A percentile compares a stretch with the other conserved stretches of the same genome.
Conservation (phyloP, 1,140 invertebrate species). For the Bombyx mandarina region DNA sequence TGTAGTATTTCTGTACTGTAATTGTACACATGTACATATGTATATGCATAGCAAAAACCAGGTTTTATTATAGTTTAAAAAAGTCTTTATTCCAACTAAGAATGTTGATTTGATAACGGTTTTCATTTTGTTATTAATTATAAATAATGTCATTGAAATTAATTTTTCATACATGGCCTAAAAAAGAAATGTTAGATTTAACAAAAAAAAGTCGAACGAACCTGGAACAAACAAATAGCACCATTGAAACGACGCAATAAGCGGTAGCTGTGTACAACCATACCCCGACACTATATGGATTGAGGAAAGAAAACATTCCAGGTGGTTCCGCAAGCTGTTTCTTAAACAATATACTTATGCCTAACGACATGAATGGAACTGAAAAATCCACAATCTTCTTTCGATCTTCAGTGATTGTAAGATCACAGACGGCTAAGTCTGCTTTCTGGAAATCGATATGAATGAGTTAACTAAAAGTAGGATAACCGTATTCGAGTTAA, state of each 20-base stretch:
- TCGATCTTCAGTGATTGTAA: constrained; percentile 90
- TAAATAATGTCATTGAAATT: neutral
- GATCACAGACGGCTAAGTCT: constrained; percentile 90
- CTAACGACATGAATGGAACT: constrained; percentile 90
- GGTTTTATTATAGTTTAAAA: too few relatives aligned
- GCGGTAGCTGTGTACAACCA: constrained; percentile 90
- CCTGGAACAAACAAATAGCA: constrained; percentile 85
- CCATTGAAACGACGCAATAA: constrained; percentile 83
- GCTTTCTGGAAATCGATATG: constrained; percentile 75
- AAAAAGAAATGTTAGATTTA: neutral
- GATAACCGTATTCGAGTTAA: too few relatives aligned
- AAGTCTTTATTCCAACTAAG: too few relatives aligned
- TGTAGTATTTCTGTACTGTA: neutral
- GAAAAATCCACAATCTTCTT: constrained; percentile 90
- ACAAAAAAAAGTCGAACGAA: constrained; percentile 26
- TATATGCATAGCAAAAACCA: too few relatives aligned
- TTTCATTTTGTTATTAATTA: neutral
- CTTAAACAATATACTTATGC: constrained; percentile 85
- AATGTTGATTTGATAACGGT: neutral
- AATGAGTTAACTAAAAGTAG: neutral
- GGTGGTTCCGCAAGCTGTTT: constrained; percentile 79
- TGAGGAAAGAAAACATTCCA: constrained; percentile 83
- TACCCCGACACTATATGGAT: constrained; percentile 86
- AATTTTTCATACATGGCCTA: neutral
- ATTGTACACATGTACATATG: too few relatives aligned